A percentile compares a stretch with the other conserved stretches of the same genome.
Conservation (phyloP, 2,888 invertebrate species). For the Papilio elwesi region DNA sequence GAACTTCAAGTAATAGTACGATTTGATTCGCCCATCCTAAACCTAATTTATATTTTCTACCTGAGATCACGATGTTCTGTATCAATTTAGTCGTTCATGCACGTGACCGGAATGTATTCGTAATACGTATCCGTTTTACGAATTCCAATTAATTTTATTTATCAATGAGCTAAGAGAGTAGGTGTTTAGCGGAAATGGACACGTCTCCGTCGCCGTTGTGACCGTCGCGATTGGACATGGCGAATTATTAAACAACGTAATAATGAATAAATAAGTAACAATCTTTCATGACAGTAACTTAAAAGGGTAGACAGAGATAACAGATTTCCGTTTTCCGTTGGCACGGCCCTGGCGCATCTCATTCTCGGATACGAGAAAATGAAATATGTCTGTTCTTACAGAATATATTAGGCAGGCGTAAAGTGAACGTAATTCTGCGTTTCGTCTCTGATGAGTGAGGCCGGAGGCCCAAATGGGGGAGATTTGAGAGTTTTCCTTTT, state of each 20-base stretch:
- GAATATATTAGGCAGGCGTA: no score
- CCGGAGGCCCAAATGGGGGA: no score
- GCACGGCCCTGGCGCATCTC: no score
- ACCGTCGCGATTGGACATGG: slow-evolving; percentile 33
- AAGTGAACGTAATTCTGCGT: no score
- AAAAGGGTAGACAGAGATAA: no score
- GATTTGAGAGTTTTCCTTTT: no score
- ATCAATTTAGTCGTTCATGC: slow-evolving; percentile 14
- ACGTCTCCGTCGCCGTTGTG: slow-evolving; percentile 41
- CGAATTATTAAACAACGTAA: slow-evolving; percentile 14
- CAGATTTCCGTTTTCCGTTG: no score
- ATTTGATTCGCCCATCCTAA: neutral
- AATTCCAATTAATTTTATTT: slow-evolving; percentile 43
- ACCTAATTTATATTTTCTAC: slow-evolving; percentile 19
- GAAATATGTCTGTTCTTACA: no score
- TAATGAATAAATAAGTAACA: neutral
- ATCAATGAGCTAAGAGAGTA: slow-evolving; percentile 39
- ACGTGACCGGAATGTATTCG: slow-evolving; percentile 45
- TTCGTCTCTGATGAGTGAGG: no score
- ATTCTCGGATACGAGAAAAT: no score
- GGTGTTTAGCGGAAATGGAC: slow-evolving; percentile 44
- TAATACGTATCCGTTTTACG: slow-evolving; percentile 36
- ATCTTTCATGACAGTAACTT: no score
- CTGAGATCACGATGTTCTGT: neutral
- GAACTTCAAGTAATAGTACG: slow-evolving; percentile 1